phyloP scores from a whole-genome alignment of 2,888 invertebrate species.

The Blomia tropicalis region DNA sequence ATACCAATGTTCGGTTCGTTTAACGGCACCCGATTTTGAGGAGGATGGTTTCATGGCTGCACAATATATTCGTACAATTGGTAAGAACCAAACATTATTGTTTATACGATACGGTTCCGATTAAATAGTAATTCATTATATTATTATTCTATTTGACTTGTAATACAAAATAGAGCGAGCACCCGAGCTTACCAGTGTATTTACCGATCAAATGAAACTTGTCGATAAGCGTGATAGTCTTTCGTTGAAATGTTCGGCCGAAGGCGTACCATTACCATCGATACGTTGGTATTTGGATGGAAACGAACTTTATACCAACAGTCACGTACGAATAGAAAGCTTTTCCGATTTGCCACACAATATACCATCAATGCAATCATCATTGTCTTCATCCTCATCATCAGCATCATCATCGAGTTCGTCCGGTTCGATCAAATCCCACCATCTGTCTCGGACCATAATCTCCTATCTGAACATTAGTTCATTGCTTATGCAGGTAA shows the following conservation, averaged over 20 bases:
- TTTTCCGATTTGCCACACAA: neutral
- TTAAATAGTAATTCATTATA: neutral
- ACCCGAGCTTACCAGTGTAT: constrained; percentile 21
- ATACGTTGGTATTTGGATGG: constrained; percentile 29
- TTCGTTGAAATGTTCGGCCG: constrained; percentile 28
- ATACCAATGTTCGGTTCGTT: constrained; percentile 28
- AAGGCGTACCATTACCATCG: constrained; percentile 28
- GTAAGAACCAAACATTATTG: constrained; percentile 2
- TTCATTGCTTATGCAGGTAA: constrained; percentile 23
- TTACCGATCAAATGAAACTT: constrained; percentile 25
- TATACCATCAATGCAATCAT: neutral
- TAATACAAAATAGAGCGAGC: constrained; percentile 14
- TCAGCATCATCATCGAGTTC: neutral
- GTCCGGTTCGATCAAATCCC: neutral
- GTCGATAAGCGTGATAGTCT: constrained; percentile 17
- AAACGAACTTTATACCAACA: constrained; percentile 14
- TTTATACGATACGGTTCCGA: neutral
- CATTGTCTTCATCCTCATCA: neutral
- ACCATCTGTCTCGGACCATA: neutral
- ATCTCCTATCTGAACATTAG: constrained; percentile 25
- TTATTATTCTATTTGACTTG: too few species aligned
- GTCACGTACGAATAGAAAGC: constrained; percentile 19
- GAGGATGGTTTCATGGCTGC: constrained; percentile 12
- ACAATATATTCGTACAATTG: neutral
- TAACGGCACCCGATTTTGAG: constrained; percentile 11